These are phyloP conservation scores for Sceloporus undulatus DNA, from an alignment of 2,113 vertebrate genomes.

Conservation along the genomic window DNA sequence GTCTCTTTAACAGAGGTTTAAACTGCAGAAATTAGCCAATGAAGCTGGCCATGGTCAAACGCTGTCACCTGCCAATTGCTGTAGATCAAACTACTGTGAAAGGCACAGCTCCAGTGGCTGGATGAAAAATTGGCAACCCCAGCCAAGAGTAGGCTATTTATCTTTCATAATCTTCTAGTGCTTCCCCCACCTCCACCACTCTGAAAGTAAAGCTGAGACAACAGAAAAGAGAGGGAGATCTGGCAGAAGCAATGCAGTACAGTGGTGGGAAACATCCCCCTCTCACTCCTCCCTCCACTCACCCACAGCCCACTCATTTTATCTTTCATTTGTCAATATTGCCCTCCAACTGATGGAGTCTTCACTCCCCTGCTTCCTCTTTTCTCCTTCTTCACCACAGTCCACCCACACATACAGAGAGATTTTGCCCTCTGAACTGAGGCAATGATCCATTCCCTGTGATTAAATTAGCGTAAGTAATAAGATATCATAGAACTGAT, in stretches of 20 bases:
- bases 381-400: slow-evolving; percentile 4
- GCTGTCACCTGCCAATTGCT: neutral
- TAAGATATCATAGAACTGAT: slow-evolving; percentile 98
- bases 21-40: neutral
- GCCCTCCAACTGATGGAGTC: slow-evolving; percentile 7
- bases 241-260: neutral
- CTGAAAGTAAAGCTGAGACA: neutral
- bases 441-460: slow-evolving; percentile 93
- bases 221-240: slow-evolving; percentile 8
- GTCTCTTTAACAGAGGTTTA: neutral
- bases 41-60: neutral
- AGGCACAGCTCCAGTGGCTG: neutral
- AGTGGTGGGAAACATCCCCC: slow-evolving; percentile 2
- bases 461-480: slow-evolving; percentile 99
- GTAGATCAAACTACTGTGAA: neutral
- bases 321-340: neutral
- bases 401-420: slow-evolving; percentile 35
- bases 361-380: slow-evolving; percentile 31
- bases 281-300: neutral
- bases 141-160: neutral
- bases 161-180: slow-evolving; percentile 11
- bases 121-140: neutral
- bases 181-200: neutral
- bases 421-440: slow-evolving; percentile 81
- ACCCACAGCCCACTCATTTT: neutral